Evolutionary conservation across 2,797 vertebrate genomes (phyloP).

Genomic region (Diplodus puntazzo): DNA sequence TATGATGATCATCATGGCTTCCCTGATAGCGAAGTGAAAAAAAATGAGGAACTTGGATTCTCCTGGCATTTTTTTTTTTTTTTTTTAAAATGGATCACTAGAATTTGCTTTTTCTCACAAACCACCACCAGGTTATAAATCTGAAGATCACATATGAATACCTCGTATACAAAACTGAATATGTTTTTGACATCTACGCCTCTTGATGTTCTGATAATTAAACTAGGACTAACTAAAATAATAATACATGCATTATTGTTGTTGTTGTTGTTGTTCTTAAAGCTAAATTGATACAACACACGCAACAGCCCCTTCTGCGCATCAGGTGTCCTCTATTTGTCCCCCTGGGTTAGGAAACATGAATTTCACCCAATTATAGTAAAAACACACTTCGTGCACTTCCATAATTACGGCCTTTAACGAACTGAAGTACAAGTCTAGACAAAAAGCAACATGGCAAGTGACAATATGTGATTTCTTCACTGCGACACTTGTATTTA

Average conservation of each 20-base stretch:
- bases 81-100: too few species aligned
- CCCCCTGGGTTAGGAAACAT: background rate
- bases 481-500: constrained; percentile 17
- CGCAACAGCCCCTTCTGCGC: background rate
- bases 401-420: constrained; percentile 19
- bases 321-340: background rate
- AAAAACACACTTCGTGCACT: constrained; percentile 8
- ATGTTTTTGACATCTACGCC: background rate
- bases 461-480: constrained; percentile 31
- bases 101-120: too few species aligned
- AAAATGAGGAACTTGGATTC: too few species aligned
- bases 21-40: too few species aligned
- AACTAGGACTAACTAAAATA: background rate
- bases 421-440: constrained; percentile 31
- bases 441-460: constrained; percentile 26
- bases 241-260: background rate
- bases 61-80: too few species aligned
- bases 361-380: constrained; percentile 9
- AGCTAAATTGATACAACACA: background rate
- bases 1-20: too few species aligned
- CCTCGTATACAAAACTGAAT: background rate
- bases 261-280: background rate
- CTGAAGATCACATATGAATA: background rate
- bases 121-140: background rate
- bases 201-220: background rate